Evolutionary conservation across 2,888 invertebrate genomes (phyloP).

Genomic region (Scrobipalpa atriplicella): DNA sequence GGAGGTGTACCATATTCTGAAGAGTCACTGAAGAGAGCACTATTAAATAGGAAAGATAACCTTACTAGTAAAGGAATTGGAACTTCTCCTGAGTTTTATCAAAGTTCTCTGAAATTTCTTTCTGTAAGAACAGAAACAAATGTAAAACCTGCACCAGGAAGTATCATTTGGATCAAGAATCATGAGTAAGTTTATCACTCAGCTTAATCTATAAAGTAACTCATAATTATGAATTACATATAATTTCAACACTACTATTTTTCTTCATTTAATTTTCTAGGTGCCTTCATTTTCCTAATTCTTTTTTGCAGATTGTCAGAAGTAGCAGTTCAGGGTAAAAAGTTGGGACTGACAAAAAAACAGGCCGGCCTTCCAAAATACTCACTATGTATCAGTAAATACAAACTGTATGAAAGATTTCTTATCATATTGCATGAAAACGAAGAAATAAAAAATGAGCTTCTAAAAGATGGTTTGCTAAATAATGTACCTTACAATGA

Average conservation of each 20-base stretch:
- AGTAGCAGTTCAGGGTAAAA: constrained; percentile 89
- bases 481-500: constrained; percentile 58
- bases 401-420: constrained; percentile 77
- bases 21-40: constrained; percentile 81
- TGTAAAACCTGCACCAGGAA: constrained; percentile 58
- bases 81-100: constrained; percentile 52
- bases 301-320: constrained; percentile 81
- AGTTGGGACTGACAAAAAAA: constrained; percentile 90
- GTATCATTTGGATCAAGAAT: constrained; percentile 65
- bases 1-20: constrained; percentile 84
- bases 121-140: constrained; percentile 47
- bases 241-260: too few relatives aligned
- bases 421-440: constrained; percentile 60
- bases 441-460: constrained; percentile 44
- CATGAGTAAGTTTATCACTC: constrained; percentile 50
- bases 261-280: neutral
- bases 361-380: constrained; percentile 62
- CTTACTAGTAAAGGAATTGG: constrained; percentile 33
- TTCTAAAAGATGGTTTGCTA: constrained; percentile 42
- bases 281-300: constrained; percentile 36
- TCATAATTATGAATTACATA: too few relatives aligned
- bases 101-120: constrained; percentile 53
- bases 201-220: neutral
- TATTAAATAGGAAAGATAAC: constrained; percentile 61
- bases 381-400: constrained; percentile 81